Evolutionary conservation across 2,888 invertebrate genomes (phyloP).

Genomic region (Mesorhabditis sp.): DNA sequence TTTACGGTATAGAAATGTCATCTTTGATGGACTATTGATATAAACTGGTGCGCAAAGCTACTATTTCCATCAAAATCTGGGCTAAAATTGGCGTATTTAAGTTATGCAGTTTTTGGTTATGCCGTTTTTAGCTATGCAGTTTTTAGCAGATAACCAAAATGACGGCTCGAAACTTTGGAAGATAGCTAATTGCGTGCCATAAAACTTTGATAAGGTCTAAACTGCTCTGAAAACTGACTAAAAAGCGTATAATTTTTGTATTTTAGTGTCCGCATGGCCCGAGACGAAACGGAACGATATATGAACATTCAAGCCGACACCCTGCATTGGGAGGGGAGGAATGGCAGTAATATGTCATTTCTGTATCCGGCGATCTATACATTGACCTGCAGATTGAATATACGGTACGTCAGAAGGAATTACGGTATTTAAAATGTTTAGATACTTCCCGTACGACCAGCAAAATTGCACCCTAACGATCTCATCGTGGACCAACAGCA

Average conservation of each 20-base stretch:
- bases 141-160: too few relatives aligned
- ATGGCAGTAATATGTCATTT: constrained; percentile 49
- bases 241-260: not conserved
- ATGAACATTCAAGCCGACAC: constrained; percentile 53
- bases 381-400: constrained; percentile 48
- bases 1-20: too few relatives aligned
- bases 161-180: too few relatives aligned
- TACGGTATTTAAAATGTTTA: constrained; percentile 14
- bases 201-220: too few relatives aligned
- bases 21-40: too few relatives aligned
- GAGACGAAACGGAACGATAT: constrained; percentile 56
- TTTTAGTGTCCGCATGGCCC: constrained; percentile 50
- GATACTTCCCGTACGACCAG: constrained; percentile 55
- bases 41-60: too few relatives aligned
- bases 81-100: too few relatives aligned
- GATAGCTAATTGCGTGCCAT: too few relatives aligned
- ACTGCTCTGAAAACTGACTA: too few relatives aligned
- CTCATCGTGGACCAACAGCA: constrained; percentile 54
- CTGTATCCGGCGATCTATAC: constrained; percentile 56
- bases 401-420: constrained; percentile 18
- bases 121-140: too few relatives aligned
- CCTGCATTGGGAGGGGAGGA: constrained; percentile 38
- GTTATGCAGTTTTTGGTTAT: too few relatives aligned
- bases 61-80: too few relatives aligned
- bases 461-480: constrained; percentile 56